phyloP scores from a whole-genome alignment of 1,140 invertebrate genomes.

The Parasteatoda tepidariorum region DNA sequence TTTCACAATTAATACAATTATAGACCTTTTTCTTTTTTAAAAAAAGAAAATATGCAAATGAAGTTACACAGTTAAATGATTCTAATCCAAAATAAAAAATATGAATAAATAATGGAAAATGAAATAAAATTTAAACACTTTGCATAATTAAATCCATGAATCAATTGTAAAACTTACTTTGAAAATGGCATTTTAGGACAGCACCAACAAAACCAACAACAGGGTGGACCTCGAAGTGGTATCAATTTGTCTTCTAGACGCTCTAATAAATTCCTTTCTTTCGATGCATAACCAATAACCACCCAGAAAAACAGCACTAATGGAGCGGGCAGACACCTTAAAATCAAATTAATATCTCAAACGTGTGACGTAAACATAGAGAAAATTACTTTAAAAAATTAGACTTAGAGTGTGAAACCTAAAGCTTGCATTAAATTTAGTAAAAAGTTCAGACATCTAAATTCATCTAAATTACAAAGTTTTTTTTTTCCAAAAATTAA shows the following conservation, averaged over 20 bases:
- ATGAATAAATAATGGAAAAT: too few relatives aligned
- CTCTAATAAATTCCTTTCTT: constrained; percentile 49
- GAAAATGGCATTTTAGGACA: constrained; percentile 59
- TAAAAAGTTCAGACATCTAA: too few relatives aligned
- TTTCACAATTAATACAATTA: too few relatives aligned
- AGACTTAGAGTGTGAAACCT: too few relatives aligned
- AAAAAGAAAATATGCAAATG: too few relatives aligned
- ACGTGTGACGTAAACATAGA: background rate
- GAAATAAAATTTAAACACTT: background rate
- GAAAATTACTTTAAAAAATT: background rate
- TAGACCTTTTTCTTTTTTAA: too few relatives aligned
- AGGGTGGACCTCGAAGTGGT: constrained; percentile 54
- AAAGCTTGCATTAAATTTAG: too few relatives aligned
- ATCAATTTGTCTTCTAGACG: constrained; percentile 50
- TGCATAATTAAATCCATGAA: background rate
- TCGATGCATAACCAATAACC: constrained; percentile 55
- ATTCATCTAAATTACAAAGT: too few relatives aligned
- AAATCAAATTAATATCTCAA: background rate
- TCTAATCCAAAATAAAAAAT: too few relatives aligned
- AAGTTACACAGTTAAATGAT: too few relatives aligned
- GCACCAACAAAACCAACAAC: constrained; percentile 59
- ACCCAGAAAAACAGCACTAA: constrained; percentile 59
- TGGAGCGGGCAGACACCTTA: constrained; percentile 55
- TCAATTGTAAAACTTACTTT: constrained; percentile 15
- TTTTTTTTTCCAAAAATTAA: too few relatives aligned